A percentile compares a stretch with the other conserved stretches of the same genome.
phyloP scores from a whole-genome alignment of 1,140 invertebrate genomes.

The Galleria mellonella region DNA sequence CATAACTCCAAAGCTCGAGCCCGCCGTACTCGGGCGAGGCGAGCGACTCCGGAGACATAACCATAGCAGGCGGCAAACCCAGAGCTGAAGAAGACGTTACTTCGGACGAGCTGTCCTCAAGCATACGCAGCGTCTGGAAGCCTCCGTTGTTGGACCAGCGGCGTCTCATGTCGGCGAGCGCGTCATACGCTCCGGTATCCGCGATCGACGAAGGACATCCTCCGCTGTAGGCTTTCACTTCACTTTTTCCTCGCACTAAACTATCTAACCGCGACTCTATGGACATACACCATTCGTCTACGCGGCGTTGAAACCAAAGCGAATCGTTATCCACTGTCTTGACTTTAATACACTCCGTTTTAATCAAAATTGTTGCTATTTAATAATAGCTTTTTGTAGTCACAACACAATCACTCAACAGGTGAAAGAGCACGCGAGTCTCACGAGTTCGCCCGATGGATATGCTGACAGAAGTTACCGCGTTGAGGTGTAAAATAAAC shows the following conservation, averaged over 20 bases:
- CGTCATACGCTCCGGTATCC: conserved; percentile 57
- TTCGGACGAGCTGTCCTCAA: conserved; percentile 83
- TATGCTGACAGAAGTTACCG: conserved; percentile 40
- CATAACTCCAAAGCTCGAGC: conserved; percentile 86
- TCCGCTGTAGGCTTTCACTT: conserved; percentile 58
- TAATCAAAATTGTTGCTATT: conserved; percentile 22
- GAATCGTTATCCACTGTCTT: conserved; percentile 47
- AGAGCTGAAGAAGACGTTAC: conserved; percentile 82
- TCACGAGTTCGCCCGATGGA: conserved; percentile 33
- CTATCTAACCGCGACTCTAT: conserved; percentile 49
- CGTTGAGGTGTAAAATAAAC: conserved; percentile 44
- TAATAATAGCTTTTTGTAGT: conserved; percentile 26
- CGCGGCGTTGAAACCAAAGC: conserved; percentile 49
- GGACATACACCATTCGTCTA: conserved; percentile 49
- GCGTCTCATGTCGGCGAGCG: conserved; percentile 77
- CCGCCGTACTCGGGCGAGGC: conserved; percentile 82
- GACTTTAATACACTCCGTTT: conserved; percentile 36
- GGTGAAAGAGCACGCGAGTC: conserved; percentile 36
- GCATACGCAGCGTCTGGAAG: conserved; percentile 77
- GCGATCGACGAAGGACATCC: conserved; percentile 54
- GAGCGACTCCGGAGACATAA: conserved; percentile 81
- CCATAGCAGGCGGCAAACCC: conserved; percentile 75
- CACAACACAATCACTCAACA: conserved; percentile 49
- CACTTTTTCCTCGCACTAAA: conserved; percentile 65
- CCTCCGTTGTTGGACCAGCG: conserved; percentile 82